A percentile compares a stretch with the other conserved stretches of the same genome.
phyloP scores from a whole-genome alignment of 2,888 invertebrate species.

The Phortica magna region DNA sequence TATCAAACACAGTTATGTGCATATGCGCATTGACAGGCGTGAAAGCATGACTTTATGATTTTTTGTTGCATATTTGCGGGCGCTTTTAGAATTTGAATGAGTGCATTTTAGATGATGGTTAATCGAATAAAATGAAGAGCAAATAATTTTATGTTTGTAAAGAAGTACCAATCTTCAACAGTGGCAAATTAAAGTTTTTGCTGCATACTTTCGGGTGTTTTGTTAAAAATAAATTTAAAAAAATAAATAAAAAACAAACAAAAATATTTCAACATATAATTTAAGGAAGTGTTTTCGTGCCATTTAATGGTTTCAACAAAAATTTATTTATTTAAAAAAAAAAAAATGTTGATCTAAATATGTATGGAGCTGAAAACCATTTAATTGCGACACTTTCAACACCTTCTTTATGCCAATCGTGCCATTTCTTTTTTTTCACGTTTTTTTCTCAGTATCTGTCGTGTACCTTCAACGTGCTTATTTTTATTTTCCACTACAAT shows the following conservation, averaged over 20 bases:
- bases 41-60: slow-evolving; percentile 15
- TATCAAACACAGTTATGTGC: slow-evolving; percentile 64
- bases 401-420: slow-evolving; percentile 50
- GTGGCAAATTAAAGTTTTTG: too few relatives aligned
- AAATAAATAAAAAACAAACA: too few relatives aligned
- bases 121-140: neutral
- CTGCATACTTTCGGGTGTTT: too few relatives aligned
- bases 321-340: neutral
- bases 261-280: too few relatives aligned
- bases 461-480: slow-evolving; percentile 19
- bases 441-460: slow-evolving; percentile 21
- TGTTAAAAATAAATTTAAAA: too few relatives aligned
- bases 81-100: neutral
- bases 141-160: neutral
- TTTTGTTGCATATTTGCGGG: slow-evolving; percentile 52
- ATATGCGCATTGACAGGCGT: slow-evolving; percentile 41
- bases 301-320: neutral
- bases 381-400: slow-evolving; percentile 57
- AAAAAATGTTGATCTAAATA: neutral
- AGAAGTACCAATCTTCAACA: too few relatives aligned
- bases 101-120: neutral
- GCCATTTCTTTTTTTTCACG: slow-evolving; percentile 55
- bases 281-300: too few relatives aligned
- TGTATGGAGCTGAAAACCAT: neutral
- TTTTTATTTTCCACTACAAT: slow-evolving; percentile 71